These are phyloP conservation scores for Phyllostomus hastatus DNA, from an alignment of 2,113 vertebrate genomes.

Conservation along the genomic window DNA sequence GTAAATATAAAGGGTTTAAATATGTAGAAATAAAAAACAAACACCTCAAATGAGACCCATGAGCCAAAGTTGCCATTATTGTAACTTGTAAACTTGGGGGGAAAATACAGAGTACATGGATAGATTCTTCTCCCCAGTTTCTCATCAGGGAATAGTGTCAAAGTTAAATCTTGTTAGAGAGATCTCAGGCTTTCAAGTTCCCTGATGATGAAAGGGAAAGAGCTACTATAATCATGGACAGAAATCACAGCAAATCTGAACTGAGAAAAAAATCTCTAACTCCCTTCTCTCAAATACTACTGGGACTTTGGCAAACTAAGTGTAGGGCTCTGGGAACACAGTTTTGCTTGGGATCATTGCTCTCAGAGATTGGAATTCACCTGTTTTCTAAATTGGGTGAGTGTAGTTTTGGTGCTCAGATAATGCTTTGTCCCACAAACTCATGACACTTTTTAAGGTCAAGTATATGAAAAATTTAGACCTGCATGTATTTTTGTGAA, in stretches of 20 bases:
- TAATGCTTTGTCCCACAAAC: not conserved
- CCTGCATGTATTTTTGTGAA: not conserved
- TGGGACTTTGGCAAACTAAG: not conserved
- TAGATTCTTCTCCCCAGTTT: not conserved
- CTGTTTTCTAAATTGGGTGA: not conserved
- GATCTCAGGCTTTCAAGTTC: not conserved
- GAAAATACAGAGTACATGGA: not conserved
- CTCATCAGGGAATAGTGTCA: not conserved
- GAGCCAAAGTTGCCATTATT: not conserved
- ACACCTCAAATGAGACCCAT: not conserved
- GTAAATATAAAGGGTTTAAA: not conserved
- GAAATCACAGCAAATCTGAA: not conserved
- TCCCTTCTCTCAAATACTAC: not conserved
- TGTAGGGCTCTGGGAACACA: not conserved
- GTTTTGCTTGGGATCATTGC: not conserved
- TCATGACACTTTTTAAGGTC: not conserved
- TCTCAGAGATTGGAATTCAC: not conserved
- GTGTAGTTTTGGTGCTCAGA: not conserved
- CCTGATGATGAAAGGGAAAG: not conserved
- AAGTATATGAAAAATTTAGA: not conserved
- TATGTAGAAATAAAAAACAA: not conserved
- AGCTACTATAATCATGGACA: not conserved
- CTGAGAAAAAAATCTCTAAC: not conserved
- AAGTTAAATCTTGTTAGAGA: not conserved
- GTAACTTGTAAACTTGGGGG: not conserved